phyloP scores from a whole-genome alignment of 1,140 invertebrate genomes.

The Bombus waltoni region DNA sequence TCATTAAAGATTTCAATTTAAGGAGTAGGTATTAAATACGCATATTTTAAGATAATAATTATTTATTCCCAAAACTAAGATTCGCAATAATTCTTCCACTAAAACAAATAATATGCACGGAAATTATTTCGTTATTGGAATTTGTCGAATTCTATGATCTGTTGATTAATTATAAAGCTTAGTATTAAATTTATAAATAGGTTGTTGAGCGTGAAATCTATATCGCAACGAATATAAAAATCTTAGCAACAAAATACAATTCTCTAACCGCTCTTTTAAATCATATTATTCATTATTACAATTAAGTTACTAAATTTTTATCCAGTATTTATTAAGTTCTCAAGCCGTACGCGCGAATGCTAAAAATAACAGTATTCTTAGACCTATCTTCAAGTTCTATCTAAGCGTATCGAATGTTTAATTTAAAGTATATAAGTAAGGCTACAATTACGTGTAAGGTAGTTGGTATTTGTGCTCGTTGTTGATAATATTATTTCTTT shows the following conservation, averaged over 20 bases:
- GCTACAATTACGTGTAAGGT: slow-evolving; percentile 32
- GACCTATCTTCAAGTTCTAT: slow-evolving; percentile 29
- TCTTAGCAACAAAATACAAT: background rate
- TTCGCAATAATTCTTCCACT: background rate
- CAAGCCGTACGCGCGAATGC: background rate
- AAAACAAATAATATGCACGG: background rate
- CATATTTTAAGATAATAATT: background rate
- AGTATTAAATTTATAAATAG: background rate
- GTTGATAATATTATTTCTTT: slow-evolving; percentile 13
- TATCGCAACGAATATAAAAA: background rate
- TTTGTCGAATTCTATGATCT: background rate
- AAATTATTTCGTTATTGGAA: background rate
- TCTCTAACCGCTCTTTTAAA: background rate
- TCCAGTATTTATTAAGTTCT: background rate
- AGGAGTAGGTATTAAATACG: background rate
- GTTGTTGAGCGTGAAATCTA: background rate
- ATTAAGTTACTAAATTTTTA: background rate
- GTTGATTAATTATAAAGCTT: background rate
- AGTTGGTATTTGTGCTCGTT: slow-evolving; percentile 38
- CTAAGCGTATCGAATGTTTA: slow-evolving; percentile 35
- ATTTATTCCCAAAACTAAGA: slow-evolving; percentile 13
- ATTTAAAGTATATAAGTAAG: slow-evolving; percentile 7
- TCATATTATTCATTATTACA: background rate
- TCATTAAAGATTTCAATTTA: background rate
- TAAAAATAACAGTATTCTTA: slow-evolving; percentile 21